Conservation (phyloP, 2,113 vertebrate species). For the Boulengeromyrus knoepffleri region DNA sequence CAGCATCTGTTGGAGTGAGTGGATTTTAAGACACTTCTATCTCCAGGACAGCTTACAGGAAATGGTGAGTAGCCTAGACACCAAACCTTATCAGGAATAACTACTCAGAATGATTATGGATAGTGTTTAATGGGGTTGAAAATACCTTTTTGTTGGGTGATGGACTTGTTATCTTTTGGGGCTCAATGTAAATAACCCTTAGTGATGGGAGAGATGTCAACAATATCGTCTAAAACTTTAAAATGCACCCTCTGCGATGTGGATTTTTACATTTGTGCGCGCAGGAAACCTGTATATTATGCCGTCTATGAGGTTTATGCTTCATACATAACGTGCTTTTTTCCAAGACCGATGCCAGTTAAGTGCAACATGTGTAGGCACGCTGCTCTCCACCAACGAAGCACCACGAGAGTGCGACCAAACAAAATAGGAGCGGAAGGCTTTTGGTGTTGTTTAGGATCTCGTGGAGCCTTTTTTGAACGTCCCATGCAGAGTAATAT, state of each 20-base stretch:
- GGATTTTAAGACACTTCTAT: conserved; percentile 98
- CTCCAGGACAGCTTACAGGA: conserved; percentile 90
- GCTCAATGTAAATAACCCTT: conserved; percentile 44
- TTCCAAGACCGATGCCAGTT: conserved; percentile 34
- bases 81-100: conserved; percentile 38
- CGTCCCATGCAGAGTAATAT: conserved; percentile 44
- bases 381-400: conserved; percentile 46
- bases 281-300: conserved; percentile 42
- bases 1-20: conserved; percentile 99
- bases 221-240: conserved; percentile 41
- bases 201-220: conserved; percentile 49
- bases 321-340: conserved; percentile 37
- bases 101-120: conserved; percentile 15
- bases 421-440: conserved; percentile 32
- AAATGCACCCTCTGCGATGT: conserved; percentile 46
- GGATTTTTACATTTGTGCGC: conserved; percentile 48
- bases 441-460: conserved; percentile 31
- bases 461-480: conserved; percentile 31
- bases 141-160: conserved; percentile 4
- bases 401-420: conserved; percentile 43
- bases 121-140: background rate
- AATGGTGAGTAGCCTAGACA: conserved; percentile 87
- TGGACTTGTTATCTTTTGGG: conserved; percentile 16
- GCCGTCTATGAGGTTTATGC: conserved; percentile 46
- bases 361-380: conserved; percentile 64